Base-by-base conservation (phyloP, 2,888 invertebrate species). In the Drepana falcataria region DNA sequence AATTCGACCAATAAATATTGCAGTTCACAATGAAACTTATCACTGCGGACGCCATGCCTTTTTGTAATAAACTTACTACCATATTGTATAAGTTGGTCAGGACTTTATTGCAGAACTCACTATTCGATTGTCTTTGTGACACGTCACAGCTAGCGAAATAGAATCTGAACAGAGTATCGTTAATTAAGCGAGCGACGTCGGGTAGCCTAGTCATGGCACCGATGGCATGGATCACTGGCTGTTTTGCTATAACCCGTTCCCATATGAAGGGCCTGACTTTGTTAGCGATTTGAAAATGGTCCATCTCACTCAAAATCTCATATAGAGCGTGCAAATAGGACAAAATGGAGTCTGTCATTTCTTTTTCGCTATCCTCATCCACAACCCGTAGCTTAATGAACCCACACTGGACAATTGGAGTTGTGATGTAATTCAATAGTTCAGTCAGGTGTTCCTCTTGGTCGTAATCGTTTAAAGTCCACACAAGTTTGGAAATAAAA, bases 391-490 rank as follows among this genome's bases (percentile, higher is more conserved):
- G 37, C 4, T 59, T 57, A 47, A 59, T 55, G 51, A 69, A 72
- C n/a, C 58, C 66, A 53, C 63, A 66, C 7, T 55, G 51, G 35
- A 55, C 55, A 5, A 77, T 63, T 2, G 76, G 77, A 7, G 63
- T 56, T 4, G 71, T 51, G n/a, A 77, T 52, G 48, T 58, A 64
- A 2, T 61, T 54, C 7, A 79, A 53, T 2, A 75, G 58, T 59
- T 74, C 68, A 2, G 59, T 48, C 21, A 78, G 49, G 9, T 64
- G 59, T 0, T 51, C 47, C 63, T 79, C 75, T 54, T 69, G 70
- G 53, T 71, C 65, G 49, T 61, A 68, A 6, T 73, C 66, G 7
- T 74, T 66, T 2, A 79, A 54, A 52, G 68, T 65, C 69, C 67
- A 69, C 44, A 71, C 56, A n/a, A 79, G 57, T 49, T 68, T 67